Percentiles rank a stretch among this genome's conserved stretches.
Conservation (phyloP, 2,888 invertebrate species). For the Penaeus monodon region DNA sequence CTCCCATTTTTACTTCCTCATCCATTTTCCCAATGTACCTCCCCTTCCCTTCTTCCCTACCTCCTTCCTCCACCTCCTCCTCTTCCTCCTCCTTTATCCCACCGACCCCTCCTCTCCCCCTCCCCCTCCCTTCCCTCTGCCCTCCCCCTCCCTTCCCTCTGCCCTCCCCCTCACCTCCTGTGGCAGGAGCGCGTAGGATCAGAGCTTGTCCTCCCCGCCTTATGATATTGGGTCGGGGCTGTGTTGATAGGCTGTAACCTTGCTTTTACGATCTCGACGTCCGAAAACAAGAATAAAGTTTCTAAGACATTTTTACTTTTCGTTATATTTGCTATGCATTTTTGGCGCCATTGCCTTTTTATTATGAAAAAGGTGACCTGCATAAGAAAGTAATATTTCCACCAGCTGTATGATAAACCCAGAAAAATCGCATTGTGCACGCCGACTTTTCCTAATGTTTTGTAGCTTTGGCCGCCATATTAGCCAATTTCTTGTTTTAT, state of each 20-base stretch:
- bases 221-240: slow-evolving; percentile 54
- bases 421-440: too few species aligned
- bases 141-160: not conserved
- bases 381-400: too few species aligned
- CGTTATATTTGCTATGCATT: not conserved
- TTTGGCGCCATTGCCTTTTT: too few species aligned
- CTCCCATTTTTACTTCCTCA: not conserved
- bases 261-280: slow-evolving; percentile 40
- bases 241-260: slow-evolving; percentile 54
- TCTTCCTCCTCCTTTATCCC: too few species aligned
- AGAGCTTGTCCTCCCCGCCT: slow-evolving; percentile 40
- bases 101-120: not conserved
- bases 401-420: too few species aligned
- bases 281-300: slow-evolving; percentile 29
- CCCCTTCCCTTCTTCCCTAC: not conserved
- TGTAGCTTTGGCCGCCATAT: slow-evolving; percentile 31
- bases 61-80: not conserved
- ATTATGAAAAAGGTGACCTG: too few species aligned
- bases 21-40: not conserved
- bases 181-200: slow-evolving; percentile 15
- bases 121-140: not conserved
- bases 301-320: not conserved
- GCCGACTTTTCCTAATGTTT: slow-evolving; percentile 1
- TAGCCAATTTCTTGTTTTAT: slow-evolving; percentile 53
- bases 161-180: not conserved